These are phyloP conservation scores for Aselliscus stoliczkanus DNA, from an alignment of 2,797 vertebrate species.

Conservation along the genomic window DNA sequence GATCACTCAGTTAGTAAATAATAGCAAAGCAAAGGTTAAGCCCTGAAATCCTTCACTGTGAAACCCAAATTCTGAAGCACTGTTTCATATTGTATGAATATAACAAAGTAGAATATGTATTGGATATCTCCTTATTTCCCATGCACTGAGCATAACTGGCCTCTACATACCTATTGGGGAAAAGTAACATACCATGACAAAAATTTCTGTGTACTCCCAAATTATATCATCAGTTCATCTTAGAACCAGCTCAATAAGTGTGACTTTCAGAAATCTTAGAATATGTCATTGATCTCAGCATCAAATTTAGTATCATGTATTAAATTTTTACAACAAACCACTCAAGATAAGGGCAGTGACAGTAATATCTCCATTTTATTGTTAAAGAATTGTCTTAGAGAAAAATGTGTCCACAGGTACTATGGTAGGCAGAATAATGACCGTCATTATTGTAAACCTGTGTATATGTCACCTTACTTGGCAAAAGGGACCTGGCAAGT, in stretches of 20 bases:
- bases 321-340: neutral
- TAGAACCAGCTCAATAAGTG: neutral
- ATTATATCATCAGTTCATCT: neutral
- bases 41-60: neutral
- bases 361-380: neutral
- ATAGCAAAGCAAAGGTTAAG: neutral
- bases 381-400: neutral
- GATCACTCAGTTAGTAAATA: neutral
- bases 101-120: neutral
- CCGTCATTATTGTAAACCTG: neutral
- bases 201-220: neutral
- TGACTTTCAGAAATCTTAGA: neutral
- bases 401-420: neutral
- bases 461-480: neutral
- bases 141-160: neutral
- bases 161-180: neutral
- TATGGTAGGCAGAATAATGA: neutral
- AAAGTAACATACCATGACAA: neutral
- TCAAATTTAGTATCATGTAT: neutral
- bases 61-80: neutral
- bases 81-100: neutral
- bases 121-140: neutral
- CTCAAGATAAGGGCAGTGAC: neutral
- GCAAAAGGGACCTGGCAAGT: neutral
- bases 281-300: neutral